Percentiles rank a stretch among this genome's conserved stretches.
Evolutionary conservation across 2,888 invertebrate genomes (phyloP).

Genomic region (Laspeyria flexula): DNA sequence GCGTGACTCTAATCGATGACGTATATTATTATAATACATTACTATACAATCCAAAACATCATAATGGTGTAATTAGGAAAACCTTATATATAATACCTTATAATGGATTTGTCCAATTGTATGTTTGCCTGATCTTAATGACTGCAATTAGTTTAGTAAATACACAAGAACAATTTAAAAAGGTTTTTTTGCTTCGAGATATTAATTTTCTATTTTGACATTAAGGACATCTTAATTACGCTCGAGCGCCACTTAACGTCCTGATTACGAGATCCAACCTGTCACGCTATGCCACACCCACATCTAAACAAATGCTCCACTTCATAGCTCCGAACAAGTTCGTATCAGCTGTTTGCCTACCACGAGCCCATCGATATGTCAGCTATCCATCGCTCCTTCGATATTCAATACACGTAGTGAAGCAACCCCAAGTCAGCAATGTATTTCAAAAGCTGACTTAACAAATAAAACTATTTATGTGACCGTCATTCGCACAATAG

Average conservation of each 20-base stretch:
- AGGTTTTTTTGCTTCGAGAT: no score
- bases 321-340: constrained; percentile 36
- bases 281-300: constrained; percentile 67
- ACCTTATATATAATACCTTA: no score
- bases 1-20: no score
- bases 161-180: no score
- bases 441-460: constrained; percentile 12
- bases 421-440: constrained; percentile 19
- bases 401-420: constrained; percentile 13
- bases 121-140: no score
- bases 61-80: no score
- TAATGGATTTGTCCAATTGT: no score
- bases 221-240: constrained; percentile 13
- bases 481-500: constrained; percentile 26
- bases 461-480: constrained; percentile 5
- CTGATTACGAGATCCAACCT: constrained; percentile 49
- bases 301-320: constrained; percentile 44
- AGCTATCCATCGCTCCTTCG: constrained; percentile 38
- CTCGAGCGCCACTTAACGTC: constrained; percentile 12
- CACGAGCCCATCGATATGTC: constrained; percentile 32
- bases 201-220: neutral
- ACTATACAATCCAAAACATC: no score
- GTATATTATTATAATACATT: no score
- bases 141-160: no score
- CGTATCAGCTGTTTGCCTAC: constrained; percentile 38